Percentiles rank a stretch among this genome's conserved stretches.
phyloP scores from a whole-genome alignment of 2,888 invertebrate genomes.

The Perithous albicinctus region DNA sequence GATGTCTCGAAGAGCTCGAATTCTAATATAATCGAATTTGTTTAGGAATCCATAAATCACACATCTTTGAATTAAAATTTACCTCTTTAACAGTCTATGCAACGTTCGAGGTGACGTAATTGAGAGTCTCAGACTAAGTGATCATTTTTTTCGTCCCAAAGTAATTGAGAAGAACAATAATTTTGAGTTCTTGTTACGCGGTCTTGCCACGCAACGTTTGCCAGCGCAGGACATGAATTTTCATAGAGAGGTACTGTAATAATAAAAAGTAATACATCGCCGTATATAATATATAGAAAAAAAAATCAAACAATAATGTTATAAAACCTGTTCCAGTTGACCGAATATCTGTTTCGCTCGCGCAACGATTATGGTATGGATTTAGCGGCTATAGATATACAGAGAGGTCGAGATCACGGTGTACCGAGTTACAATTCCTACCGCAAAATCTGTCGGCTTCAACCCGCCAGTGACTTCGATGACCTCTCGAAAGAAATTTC shows the following conservation, averaged over 20 bases:
- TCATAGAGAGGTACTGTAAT: constrained; percentile 84
- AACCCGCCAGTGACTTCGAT: constrained; percentile 78
- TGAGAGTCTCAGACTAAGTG: constrained; percentile 85
- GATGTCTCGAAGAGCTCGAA: too few species aligned
- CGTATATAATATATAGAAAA: neutral
- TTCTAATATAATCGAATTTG: too few species aligned
- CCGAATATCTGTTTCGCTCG: constrained; percentile 80
- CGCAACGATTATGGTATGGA: constrained; percentile 86
- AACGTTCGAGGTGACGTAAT: constrained; percentile 22
- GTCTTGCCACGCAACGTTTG: constrained; percentile 86
- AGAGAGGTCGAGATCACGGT: constrained; percentile 89
- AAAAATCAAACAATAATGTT: neutral
- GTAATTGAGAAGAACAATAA: constrained; percentile 85
- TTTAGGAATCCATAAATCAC: neutral
- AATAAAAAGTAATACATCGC: neutral
- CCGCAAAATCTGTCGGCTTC: constrained; percentile 85
- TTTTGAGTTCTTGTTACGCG: constrained; percentile 87
- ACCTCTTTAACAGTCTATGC: constrained; percentile 29
- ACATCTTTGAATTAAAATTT: neutral
- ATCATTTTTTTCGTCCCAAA: constrained; percentile 87
- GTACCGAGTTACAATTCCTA: constrained; percentile 88
- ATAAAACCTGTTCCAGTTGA: constrained; percentile 77
- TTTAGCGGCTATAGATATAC: constrained; percentile 88
- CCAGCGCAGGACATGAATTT: constrained; percentile 87
- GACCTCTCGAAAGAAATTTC: constrained; percentile 82